Percentiles rank a stretch among this genome's conserved stretches.
These are phyloP conservation scores for Heliconius charithonia DNA, from an alignment of 2,888 invertebrate species.

Conservation along the genomic window DNA sequence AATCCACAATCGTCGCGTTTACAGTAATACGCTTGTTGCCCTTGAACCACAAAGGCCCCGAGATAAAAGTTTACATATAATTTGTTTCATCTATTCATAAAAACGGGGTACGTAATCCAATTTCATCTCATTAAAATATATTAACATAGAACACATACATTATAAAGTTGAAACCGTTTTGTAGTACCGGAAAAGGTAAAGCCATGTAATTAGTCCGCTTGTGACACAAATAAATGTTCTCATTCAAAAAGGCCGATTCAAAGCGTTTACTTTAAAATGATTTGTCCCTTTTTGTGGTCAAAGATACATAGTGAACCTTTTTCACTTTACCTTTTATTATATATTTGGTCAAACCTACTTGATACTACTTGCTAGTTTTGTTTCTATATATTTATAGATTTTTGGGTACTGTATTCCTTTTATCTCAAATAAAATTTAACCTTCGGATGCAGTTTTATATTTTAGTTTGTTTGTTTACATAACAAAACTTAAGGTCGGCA, in stretches of 20 bases:
- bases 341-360: not conserved
- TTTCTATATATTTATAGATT: not conserved
- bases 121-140: slow-evolving; percentile 8
- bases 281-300: slow-evolving; percentile 19
- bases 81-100: not conserved
- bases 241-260: slow-evolving; percentile 13
- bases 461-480: too few relatives aligned
- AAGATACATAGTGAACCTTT: slow-evolving; percentile 4
- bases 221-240: slow-evolving; percentile 21
- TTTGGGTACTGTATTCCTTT: too few relatives aligned
- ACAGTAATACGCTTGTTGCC: too few relatives aligned
- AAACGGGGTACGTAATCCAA: not conserved
- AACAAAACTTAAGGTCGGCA: too few relatives aligned
- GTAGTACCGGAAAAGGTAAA: slow-evolving; percentile 11
- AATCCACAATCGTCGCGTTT: too few relatives aligned
- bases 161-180: slow-evolving; percentile 2
- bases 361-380: not conserved
- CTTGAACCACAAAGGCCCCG: too few relatives aligned
- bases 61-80: too few relatives aligned
- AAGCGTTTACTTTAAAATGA: slow-evolving; percentile 25
- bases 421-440: too few relatives aligned
- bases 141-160: slow-evolving; percentile 4
- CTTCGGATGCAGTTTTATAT: too few relatives aligned
- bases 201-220: slow-evolving; percentile 6
- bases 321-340: not conserved